Evolutionary conservation across 2,888 invertebrate species (phyloP), one percentile per base, ranked within the genome.

Genomic region (Lycia hirtaria): DNA sequence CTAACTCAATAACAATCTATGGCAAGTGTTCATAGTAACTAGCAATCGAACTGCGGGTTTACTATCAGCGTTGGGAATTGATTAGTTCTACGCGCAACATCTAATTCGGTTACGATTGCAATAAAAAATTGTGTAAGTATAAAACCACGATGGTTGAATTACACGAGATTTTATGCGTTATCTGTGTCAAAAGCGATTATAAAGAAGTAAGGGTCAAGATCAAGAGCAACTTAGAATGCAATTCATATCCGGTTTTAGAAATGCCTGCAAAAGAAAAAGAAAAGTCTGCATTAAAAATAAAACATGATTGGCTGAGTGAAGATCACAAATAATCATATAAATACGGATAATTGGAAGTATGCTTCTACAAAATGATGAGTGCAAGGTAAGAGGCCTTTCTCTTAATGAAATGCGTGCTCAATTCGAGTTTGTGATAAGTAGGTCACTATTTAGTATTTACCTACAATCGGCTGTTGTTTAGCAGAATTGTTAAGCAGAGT

Each of bases 81-180:
- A 85, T 88, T 87, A 73, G 83, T 84, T 87, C 78, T 75, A 78
- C 78, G 73, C 78, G 74, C 79, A 82, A 83, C 83, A 74, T 79
- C 75, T 81, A 81, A 87, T 86, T 84, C 78, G 83, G 85, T 87
- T 83, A 81, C 71, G 62, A 66, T 65, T 68, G 72, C 71, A 74
- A 76, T 76, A 73, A 71, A 72, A 60, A 64, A 76, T 82, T 81
- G 81, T 75, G 81, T 67, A 80, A 85, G 75, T 65, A 67, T 72
- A 73, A 76, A 73, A 73, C 67, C 64, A 64, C 65, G 68, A 71
- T 70, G 57, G 75, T 69, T 49, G 67, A 61, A 51, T 58, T 32
- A 55, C 50, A 63, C 24, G 38, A 48, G 49, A 48, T 51, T 45
- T 45, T 28, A 38, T 48, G 20, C 17, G 26, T 20, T 38, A 45